Evolutionary conservation across 92 coral and sea anemone genomes (phyloP).

Genomic region (Actinernus sp.): DNA sequence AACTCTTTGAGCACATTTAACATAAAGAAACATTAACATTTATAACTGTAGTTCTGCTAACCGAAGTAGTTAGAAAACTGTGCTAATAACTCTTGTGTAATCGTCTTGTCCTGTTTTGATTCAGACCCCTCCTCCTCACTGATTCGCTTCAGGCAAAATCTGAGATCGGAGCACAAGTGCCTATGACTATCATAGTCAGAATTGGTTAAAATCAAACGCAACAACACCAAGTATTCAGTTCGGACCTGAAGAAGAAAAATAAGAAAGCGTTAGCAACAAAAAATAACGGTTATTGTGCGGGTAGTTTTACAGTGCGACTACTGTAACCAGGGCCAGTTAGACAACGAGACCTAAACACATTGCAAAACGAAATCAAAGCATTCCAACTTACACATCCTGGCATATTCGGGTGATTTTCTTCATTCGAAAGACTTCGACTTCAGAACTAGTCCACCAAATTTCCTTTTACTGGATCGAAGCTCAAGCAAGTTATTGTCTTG

Average conservation of each 20-base stretch:
- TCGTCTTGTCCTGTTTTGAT: constrained; percentile 69
- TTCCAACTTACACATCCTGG: too few species aligned
- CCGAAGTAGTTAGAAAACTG: constrained; percentile 44
- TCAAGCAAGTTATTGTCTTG: too few species aligned
- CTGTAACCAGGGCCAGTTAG: too few species aligned
- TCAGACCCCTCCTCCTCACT: constrained; percentile 78
- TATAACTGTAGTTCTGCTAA: constrained; percentile 10
- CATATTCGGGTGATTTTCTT: too few species aligned
- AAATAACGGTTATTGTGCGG: not conserved
- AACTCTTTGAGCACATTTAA: too few species aligned
- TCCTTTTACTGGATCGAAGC: too few species aligned
- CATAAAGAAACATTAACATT: too few species aligned
- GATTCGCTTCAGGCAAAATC: constrained; percentile 74
- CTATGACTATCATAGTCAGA: constrained; percentile 82
- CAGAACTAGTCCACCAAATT: too few species aligned
- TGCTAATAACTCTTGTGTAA: constrained; percentile 77
- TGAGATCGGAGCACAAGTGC: constrained; percentile 64
- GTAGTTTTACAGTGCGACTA: not conserved
- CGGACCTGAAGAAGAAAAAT: constrained; percentile 60
- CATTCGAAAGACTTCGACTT: too few species aligned
- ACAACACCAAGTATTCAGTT: constrained; percentile 81
- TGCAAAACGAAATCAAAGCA: too few species aligned
- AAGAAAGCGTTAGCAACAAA: not conserved
- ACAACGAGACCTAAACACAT: too few species aligned
- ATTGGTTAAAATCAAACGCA: constrained; percentile 76